Evolutionary conservation across 2,888 invertebrate genomes (phyloP), one percentile per base, ranked within the genome.

Genomic region (Beris morrisii): DNA sequence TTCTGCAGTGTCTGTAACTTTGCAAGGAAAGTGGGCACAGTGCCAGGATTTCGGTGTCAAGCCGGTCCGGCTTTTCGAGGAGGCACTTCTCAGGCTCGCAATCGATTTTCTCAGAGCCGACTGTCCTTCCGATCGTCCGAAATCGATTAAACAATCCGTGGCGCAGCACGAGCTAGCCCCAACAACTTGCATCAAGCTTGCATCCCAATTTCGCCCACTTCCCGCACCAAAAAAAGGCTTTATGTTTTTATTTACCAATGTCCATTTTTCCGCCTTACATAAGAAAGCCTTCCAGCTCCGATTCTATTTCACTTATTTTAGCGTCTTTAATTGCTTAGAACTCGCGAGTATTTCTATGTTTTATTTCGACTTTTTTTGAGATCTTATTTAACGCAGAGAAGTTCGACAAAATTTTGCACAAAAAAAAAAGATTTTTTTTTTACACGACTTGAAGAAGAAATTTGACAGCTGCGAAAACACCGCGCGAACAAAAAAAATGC

Each of bases 211-310:
- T 22, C 38, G 9, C 9, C 38, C 5, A 38, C 5, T 38, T 38
- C 9, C 38, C 38, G 38, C 5, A 38, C 38, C 38, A 38, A 38
- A 38, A 38, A 38, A 9, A 7, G 7, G 4, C 5, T 7, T 9
- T 38, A 7, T 38, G 38, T 38, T 38, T 38, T 46, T 46, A 58
- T 58, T 58, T 58, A 58, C 58, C 58, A 30, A 30, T 45, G n/a
- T 58, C 58, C 58, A 58, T 28, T 58, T 12, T 4, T 15, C 38
- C 9, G 44, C 45, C 58, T 58, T 58, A 58, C 58, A 58, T 58
- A 58, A 58, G 58, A 30, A 46, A 46, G 46, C 58, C 58, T 58
- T 15, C 28, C 15, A 22, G 22, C 15, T 28, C 22, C 11, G n/a
- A 5, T 6, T 48, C n/a, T 15, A 9, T 48, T n/a, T 15, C 12